Evolutionary conservation across 37 sponge, comb jelly and placozoan genomes (phyloP), one percentile per base, ranked within the genome.

Genomic region (Bolinopsis microptera): DNA sequence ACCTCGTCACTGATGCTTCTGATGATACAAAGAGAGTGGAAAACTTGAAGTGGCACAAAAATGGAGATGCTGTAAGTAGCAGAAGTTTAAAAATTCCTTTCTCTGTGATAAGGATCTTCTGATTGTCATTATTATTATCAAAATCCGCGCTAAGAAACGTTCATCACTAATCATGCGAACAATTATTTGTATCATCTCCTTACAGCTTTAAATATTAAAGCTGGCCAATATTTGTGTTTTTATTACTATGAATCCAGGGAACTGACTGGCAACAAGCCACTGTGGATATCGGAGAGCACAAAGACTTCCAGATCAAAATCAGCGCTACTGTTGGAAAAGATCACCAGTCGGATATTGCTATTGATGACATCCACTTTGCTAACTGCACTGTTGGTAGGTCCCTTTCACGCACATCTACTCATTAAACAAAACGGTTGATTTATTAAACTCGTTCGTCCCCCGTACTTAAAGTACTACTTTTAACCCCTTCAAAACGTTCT

Each of bases 281-380:
- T 28, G 82, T 93, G 2, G 38, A 28, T 32, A 80, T 93, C 26
- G 70, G 69, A 22, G 69, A 67, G 18, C 69, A 80, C 31, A 38
- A 35, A n/a, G 25, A 76, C 8, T 93, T 93, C 61, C 38, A 39
- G 61, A 83, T 93, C 36, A 70, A 93, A 83, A 37, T 93, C 80
- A 93, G 72, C 86, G 93, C 93, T 21, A 27, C 83, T 18, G 41
- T 74, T 1, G 93, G 93, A 39, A 25, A 26, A 32, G 83, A 75
- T 30, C 72, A 76, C 33, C 93, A 35, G 0, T 70, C 76, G 32
- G 94, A 94, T 39, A 94, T 94, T 69, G 94, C 94, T 94, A 82
- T 94, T 92, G 94, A 94, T 69, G 94, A 94, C 38, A 83, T 94
- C 61, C 23, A 38, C 25, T 83, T 94, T 28, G 74, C 48, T 1